Evolutionary conservation across 2,113 vertebrate species (phyloP).

Genomic region (Gobiocypris rarus): DNA sequence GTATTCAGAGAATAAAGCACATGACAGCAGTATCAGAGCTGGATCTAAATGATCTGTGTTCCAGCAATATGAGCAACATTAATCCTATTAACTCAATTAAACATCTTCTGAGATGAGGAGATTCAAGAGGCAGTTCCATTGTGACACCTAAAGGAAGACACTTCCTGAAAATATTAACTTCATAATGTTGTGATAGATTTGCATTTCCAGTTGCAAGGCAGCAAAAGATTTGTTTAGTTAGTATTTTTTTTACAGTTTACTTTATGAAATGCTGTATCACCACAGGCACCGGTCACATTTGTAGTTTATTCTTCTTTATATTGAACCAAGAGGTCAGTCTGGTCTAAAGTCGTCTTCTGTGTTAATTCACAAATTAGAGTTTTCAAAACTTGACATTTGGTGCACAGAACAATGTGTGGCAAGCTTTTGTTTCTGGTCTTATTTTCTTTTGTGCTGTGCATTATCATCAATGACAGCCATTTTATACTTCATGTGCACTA

Average conservation of each 20-base stretch:
- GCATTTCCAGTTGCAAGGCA: background rate
- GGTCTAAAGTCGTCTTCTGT: background rate
- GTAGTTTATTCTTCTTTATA: background rate
- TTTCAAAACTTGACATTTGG: background rate
- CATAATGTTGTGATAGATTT: background rate
- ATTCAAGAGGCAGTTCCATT: background rate
- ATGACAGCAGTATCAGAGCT: background rate
- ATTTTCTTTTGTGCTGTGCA: background rate
- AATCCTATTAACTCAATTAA: background rate
- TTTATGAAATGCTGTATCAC: background rate
- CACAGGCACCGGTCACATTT: background rate
- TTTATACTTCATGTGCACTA: too few relatives aligned
- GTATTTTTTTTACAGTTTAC: background rate
- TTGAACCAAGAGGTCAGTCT: background rate
- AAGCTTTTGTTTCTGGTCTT: background rate
- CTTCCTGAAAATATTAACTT: background rate
- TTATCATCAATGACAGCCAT: background rate
- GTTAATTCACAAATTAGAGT: background rate
- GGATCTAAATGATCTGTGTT: background rate
- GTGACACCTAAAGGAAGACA: background rate
- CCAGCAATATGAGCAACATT: background rate
- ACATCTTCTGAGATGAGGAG: conserved; percentile 1
- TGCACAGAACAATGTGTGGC: background rate
- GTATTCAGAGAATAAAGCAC: background rate
- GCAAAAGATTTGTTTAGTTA: background rate